These are phyloP conservation scores for Gymnoscopelus braueri DNA, from an alignment of 2,797 vertebrate genomes.

Conservation along the genomic window DNA sequence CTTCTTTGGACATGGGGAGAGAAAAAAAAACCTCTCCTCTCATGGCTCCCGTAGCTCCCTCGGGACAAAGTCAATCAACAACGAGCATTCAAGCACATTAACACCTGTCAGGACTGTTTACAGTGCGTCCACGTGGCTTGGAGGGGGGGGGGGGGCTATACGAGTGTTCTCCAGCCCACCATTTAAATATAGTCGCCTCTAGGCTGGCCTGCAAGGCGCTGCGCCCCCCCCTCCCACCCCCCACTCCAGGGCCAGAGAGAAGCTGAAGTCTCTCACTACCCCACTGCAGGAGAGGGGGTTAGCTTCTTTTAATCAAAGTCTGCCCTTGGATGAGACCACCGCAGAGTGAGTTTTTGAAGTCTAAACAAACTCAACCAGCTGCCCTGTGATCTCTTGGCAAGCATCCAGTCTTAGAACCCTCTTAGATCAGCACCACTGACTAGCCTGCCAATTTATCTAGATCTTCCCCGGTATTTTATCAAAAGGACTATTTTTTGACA, in stretches of 20 bases:
- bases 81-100: conserved; percentile 39
- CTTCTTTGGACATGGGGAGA: not conserved
- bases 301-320: conserved; percentile 67
- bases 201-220: conserved; percentile 31
- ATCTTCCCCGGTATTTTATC: conserved; percentile 21
- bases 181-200: conserved; percentile 13
- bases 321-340: conserved; percentile 65
- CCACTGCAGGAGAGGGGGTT: conserved; percentile 41
- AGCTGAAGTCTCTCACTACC: conserved; percentile 18
- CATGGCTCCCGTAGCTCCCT: conserved; percentile 19
- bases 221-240: not conserved
- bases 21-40: conserved; percentile 5
- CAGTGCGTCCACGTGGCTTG: not conserved
- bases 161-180: conserved; percentile 25
- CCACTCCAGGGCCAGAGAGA: conserved; percentile 4
- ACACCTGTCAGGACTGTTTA: conserved; percentile 46
- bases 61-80: conserved; percentile 31
- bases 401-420: conserved; percentile 35
- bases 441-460: conserved; percentile 37
- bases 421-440: conserved; percentile 41
- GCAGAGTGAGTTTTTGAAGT: conserved; percentile 44
- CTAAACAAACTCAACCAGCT: conserved; percentile 75
- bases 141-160: not conserved
- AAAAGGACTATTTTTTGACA: conserved; percentile 46
- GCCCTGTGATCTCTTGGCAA: conserved; percentile 72